Conservation (phyloP, 2,888 invertebrate genomes). For the Ophion slaviceki region DNA sequence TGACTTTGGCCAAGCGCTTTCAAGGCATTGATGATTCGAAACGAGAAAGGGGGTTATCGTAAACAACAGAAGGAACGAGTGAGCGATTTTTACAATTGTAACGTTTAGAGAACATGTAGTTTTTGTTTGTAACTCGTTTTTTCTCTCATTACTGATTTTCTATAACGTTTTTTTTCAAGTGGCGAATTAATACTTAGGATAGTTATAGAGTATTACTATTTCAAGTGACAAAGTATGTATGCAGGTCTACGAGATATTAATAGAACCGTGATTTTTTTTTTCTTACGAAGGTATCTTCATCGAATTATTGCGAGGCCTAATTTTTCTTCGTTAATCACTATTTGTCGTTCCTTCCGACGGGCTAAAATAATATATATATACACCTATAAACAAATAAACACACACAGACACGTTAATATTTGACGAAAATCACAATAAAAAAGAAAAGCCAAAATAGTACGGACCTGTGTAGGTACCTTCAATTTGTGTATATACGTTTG, state of each 20-base stretch:
- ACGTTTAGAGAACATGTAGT: slow-evolving; percentile 45
- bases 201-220: slow-evolving; percentile 30
- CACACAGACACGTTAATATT: slow-evolving; percentile 54
- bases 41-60: background rate
- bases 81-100: slow-evolving; percentile 61
- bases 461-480: slow-evolving; percentile 72
- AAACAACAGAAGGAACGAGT: background rate
- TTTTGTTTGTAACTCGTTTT: slow-evolving; percentile 55
- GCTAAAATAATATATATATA: slow-evolving; percentile 61
- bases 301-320: slow-evolving; percentile 56
- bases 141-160: slow-evolving; percentile 31
- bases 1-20: slow-evolving; percentile 56
- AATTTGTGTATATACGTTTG: slow-evolving; percentile 76
- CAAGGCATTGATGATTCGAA: slow-evolving; percentile 22
- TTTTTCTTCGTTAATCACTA: slow-evolving; percentile 37
- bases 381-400: slow-evolving; percentile 45
- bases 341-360: slow-evolving; percentile 61
- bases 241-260: slow-evolving; percentile 38
- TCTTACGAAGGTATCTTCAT: slow-evolving; percentile 21
- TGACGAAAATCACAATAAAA: slow-evolving; percentile 43
- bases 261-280: background rate
- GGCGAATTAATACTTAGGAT: slow-evolving; percentile 35
- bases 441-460: slow-evolving; percentile 68
- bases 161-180: slow-evolving; percentile 42
- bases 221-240: slow-evolving; percentile 46